phyloP scores from a whole-genome alignment of 2,113 vertebrate species.

The Syrrhaptes paradoxus region DNA sequence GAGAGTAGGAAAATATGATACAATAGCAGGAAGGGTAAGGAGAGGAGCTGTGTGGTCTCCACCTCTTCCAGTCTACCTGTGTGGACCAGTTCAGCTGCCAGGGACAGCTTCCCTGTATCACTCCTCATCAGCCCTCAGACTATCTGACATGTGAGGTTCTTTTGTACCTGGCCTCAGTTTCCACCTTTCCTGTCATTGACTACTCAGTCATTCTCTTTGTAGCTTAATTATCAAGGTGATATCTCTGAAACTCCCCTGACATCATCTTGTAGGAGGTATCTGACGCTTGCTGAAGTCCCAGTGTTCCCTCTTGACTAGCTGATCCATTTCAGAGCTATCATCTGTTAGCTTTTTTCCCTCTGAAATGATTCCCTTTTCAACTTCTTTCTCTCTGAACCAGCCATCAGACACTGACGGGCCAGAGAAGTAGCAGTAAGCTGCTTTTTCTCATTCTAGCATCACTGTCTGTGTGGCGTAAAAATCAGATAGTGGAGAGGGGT shows the following conservation, averaged over 20 bases:
- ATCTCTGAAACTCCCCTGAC: background rate
- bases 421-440: background rate
- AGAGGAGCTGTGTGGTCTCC: background rate
- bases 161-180: background rate
- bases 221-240: background rate
- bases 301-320: background rate
- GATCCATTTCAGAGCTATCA: background rate
- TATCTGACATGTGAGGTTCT: background rate
- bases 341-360: background rate
- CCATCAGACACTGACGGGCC: background rate
- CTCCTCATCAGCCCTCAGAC: background rate
- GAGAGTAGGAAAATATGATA: background rate
- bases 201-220: background rate
- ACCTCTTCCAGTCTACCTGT: background rate
- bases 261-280: background rate
- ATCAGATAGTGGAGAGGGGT: background rate
- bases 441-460: background rate
- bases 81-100: background rate
- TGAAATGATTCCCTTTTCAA: constrained; percentile 3
- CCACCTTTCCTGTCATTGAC: background rate
- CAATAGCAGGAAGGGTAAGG: background rate
- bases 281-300: background rate
- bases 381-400: background rate
- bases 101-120: background rate
- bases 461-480: background rate